Percentiles rank a stretch among this genome's conserved stretches.
phyloP scores from a whole-genome alignment of 2,113 vertebrate genomes.

The Indri indri region DNA sequence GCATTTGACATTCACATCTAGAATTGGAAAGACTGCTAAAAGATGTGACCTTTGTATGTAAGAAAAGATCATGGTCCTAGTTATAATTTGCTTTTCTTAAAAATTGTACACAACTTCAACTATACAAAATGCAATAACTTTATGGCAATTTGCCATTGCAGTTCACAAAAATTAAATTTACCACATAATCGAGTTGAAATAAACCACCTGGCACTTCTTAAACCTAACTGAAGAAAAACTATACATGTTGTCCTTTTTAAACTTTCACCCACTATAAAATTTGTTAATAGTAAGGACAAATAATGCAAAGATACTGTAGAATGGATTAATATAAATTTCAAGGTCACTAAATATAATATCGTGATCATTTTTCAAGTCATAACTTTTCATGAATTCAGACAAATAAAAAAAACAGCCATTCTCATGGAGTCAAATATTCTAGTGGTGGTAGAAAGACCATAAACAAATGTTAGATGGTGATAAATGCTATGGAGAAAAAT shows the following conservation, averaged over 20 bases:
- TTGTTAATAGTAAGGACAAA: not conserved
- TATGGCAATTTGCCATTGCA: not conserved
- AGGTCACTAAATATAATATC: not conserved
- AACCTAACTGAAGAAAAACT: not conserved
- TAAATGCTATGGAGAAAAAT: not conserved
- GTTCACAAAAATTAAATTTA: not conserved
- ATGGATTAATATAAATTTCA: not conserved
- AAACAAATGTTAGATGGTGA: not conserved
- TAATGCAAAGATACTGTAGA: not conserved
- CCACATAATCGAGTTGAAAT: not conserved
- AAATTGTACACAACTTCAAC: not conserved
- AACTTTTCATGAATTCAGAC: not conserved
- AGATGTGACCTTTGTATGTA: not conserved
- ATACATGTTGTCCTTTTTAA: not conserved
- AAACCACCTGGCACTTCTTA: not conserved
- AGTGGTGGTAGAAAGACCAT: not conserved
- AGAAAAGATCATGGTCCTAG: not conserved
- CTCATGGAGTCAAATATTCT: not conserved
- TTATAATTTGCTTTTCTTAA: not conserved
- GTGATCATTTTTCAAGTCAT: not conserved
- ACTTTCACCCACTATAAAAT: not conserved
- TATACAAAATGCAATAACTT: not conserved
- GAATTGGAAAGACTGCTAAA: not conserved
- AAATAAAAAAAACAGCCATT: not conserved
- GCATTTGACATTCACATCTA: not conserved